These are phyloP conservation scores for Glandiceps talaboti DNA, from an alignment of 53 echinoderm and acorn worm species.

Conservation along the genomic window DNA sequence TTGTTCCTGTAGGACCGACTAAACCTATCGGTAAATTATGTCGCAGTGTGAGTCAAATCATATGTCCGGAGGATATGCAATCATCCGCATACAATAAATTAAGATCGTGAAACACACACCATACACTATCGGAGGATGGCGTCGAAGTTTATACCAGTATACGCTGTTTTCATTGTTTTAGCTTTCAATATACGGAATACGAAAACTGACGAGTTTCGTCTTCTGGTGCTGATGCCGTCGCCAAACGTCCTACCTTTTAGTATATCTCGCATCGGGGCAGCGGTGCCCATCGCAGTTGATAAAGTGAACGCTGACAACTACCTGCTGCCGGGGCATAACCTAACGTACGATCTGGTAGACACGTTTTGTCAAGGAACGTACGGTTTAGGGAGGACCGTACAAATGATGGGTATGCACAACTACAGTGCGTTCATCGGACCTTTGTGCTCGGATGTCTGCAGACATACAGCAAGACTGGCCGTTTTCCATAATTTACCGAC, in stretches of 20 bases:
- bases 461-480: not conserved
- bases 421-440: not conserved
- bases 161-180: too few relatives aligned
- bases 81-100: too few relatives aligned
- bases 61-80: too few relatives aligned
- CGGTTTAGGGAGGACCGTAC: not conserved
- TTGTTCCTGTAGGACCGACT: too few relatives aligned
- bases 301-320: not conserved
- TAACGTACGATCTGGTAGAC: not conserved
- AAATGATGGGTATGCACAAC: not conserved
- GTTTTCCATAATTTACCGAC: not conserved
- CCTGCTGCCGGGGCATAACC: not conserved
- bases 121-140: too few relatives aligned
- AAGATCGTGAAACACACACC: too few relatives aligned
- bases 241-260: not conserved
- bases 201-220: not conserved
- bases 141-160: too few relatives aligned
- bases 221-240: not conserved
- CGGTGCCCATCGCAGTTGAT: not conserved
- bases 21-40: too few relatives aligned
- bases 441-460: not conserved
- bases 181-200: too few relatives aligned
- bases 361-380: not conserved
- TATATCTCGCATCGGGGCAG: not conserved
- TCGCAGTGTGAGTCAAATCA: too few relatives aligned